Evolutionary conservation across 1,140 invertebrate species (phyloP).

Genomic region (Proctacanthus coquilletti): DNA sequence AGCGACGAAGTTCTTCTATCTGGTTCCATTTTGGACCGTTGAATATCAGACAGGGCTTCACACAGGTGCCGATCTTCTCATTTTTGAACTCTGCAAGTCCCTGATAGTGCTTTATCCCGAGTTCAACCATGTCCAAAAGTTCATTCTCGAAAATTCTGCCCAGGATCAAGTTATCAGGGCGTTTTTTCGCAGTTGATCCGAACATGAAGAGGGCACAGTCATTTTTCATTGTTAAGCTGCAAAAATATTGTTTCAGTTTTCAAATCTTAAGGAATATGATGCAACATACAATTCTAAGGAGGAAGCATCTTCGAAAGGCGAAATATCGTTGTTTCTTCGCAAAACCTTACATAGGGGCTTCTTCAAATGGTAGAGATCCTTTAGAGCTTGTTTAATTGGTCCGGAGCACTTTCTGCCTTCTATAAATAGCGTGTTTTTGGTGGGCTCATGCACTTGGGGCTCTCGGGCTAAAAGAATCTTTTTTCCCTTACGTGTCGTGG

Average conservation of each 20-base stretch:
- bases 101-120: constrained; percentile 75
- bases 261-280: background rate
- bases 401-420: constrained; percentile 74
- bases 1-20: constrained; percentile 57
- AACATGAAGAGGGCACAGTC: constrained; percentile 83
- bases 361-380: constrained; percentile 78
- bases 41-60: constrained; percentile 87
- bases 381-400: constrained; percentile 55
- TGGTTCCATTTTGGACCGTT: constrained; percentile 84
- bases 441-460: constrained; percentile 78
- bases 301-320: constrained; percentile 72
- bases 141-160: constrained; percentile 81
- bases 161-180: constrained; percentile 82
- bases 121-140: constrained; percentile 91
- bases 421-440: constrained; percentile 71
- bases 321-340: constrained; percentile 65
- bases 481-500: constrained; percentile 79
- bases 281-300: constrained; percentile 56
- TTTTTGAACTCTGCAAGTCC: constrained; percentile 63
- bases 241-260: no score
- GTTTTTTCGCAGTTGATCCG: constrained; percentile 83
- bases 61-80: constrained; percentile 61
- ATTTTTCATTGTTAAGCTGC: constrained; percentile 62
- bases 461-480: constrained; percentile 62
- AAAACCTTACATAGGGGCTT: constrained; percentile 68